Percentiles rank a stretch among this genome's conserved stretches.
phyloP scores from a whole-genome alignment of 1,140 invertebrate species.

The Drosophila kohkoa region DNA sequence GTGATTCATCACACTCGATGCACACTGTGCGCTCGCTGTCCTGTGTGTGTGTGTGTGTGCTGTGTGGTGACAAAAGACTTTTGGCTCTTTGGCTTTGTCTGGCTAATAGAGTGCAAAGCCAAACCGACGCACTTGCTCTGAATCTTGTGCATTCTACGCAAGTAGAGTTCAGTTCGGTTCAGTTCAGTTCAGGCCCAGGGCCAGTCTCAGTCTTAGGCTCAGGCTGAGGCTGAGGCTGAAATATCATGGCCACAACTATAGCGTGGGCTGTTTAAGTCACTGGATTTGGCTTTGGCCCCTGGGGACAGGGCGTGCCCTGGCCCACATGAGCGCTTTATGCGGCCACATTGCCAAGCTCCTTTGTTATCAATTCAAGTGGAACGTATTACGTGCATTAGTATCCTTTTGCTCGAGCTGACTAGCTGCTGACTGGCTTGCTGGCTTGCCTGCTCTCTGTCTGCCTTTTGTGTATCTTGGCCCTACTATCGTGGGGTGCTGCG shows the following conservation, averaged over 20 bases:
- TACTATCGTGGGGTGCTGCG: slow-evolving; percentile 53
- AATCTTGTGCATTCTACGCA: neutral
- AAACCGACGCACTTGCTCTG: slow-evolving; percentile 46
- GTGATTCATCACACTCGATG: neutral
- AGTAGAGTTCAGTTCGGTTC: no score
- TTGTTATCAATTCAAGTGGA: slow-evolving; percentile 73
- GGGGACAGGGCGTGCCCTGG: slow-evolving; percentile 13
- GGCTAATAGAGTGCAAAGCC: slow-evolving; percentile 47
- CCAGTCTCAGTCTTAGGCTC: slow-evolving; percentile 8
- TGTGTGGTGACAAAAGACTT: slow-evolving; percentile 47
- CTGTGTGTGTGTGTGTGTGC: neutral
- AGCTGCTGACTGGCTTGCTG: slow-evolving; percentile 26
- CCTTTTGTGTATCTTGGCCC: slow-evolving; percentile 45
- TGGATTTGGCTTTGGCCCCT: slow-evolving; percentile 3
- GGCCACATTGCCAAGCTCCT: slow-evolving; percentile 40
- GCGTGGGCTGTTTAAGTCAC: slow-evolving; percentile 19
- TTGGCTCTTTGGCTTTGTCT: slow-evolving; percentile 34
- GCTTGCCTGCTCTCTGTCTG: slow-evolving; percentile 11
- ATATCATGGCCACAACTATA: slow-evolving; percentile 49
- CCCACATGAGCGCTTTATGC: slow-evolving; percentile 40
- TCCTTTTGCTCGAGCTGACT: slow-evolving; percentile 48
- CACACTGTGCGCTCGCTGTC: slow-evolving; percentile 4
- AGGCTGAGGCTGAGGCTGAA: slow-evolving; percentile 1
- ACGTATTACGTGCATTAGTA: slow-evolving; percentile 82
- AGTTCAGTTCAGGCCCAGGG: neutral